Conservation (phyloP, 2,888 invertebrate species). For the Ochropacha duplaris region DNA sequence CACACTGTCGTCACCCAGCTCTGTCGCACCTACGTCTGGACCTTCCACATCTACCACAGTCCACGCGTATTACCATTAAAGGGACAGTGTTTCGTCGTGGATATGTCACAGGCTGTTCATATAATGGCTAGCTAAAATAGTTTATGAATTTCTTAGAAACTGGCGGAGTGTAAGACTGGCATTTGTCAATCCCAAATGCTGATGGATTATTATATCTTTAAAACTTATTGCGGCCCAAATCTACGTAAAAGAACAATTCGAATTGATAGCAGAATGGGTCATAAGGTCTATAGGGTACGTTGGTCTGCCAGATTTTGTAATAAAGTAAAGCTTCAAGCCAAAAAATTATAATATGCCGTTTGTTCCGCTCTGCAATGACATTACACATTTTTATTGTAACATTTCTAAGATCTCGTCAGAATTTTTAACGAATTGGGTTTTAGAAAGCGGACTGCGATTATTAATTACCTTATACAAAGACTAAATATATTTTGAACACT, state of each 20-base stretch:
- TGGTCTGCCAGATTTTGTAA: background rate
- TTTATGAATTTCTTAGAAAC: background rate
- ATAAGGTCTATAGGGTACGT: no score
- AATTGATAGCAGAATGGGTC: no score
- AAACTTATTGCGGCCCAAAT: no score
- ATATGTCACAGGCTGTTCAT: background rate
- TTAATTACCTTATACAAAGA: background rate
- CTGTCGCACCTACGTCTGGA: slow-evolving; percentile 62
- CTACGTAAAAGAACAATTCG: no score
- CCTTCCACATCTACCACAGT: slow-evolving; percentile 67
- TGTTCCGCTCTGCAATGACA: background rate
- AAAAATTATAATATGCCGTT: background rate
- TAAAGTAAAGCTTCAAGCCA: no score
- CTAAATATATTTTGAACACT: background rate
- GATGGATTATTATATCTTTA: no score
- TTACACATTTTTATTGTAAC: background rate
- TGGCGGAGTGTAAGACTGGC: background rate
- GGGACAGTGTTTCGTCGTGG: background rate
- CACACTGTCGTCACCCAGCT: slow-evolving; percentile 69
- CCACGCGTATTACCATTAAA: slow-evolving; percentile 58
- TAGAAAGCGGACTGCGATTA: background rate
- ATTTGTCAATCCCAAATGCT: no score
- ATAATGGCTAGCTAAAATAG: background rate
- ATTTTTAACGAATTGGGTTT: background rate
- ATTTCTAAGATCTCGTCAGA: background rate